Percentiles rank a stretch among this genome's conserved stretches.
These are phyloP conservation scores for Drosophila austrosaltans DNA, from an alignment of 2,888 invertebrate genomes.

Conservation along the genomic window DNA sequence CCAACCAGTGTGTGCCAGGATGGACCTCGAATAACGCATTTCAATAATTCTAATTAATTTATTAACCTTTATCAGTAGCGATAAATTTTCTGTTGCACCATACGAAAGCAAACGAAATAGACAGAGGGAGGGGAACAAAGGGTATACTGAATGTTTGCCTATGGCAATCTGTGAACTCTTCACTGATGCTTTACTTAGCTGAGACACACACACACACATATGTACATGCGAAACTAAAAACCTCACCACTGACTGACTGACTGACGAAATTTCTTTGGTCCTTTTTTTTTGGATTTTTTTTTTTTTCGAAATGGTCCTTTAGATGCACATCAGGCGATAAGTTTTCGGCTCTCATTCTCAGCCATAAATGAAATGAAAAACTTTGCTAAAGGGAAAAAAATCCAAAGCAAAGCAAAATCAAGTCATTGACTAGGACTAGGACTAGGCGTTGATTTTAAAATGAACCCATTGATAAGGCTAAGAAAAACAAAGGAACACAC, in stretches of 20 bases:
- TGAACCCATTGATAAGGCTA: conserved; percentile 66
- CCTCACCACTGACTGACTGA: conserved; percentile 31
- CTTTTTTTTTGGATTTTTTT: neutral
- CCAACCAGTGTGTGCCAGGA: conserved; percentile 18
- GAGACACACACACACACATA: conserved; percentile 3
- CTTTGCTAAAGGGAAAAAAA: conserved; percentile 38
- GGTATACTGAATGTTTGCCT: conserved; percentile 22
- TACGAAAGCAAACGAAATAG: conserved; percentile 4
- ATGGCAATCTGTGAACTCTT: conserved; percentile 44
- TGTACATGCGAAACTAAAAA: conserved; percentile 1
- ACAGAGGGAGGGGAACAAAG: conserved; percentile 12
- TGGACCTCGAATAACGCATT: conserved; percentile 68
- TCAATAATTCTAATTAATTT: conserved; percentile 84
- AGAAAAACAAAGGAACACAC: conserved; percentile 20
- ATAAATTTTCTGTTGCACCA: conserved; percentile 73
- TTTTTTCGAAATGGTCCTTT: conserved; percentile 36
- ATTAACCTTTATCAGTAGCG: conserved; percentile 83
- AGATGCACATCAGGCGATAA: conserved; percentile 65
- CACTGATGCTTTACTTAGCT: conserved; percentile 36
- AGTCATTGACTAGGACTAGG: conserved; percentile 38
- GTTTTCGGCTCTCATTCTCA: conserved; percentile 58
- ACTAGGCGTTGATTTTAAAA: conserved; percentile 73
- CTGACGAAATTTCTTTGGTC: conserved; percentile 24
- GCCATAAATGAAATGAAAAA: conserved; percentile 74
- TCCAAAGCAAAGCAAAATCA: conserved; percentile 17